These are phyloP conservation scores for Steatocranus sp. DNA, from an alignment of 2,797 vertebrate species.

Conservation along the genomic window DNA sequence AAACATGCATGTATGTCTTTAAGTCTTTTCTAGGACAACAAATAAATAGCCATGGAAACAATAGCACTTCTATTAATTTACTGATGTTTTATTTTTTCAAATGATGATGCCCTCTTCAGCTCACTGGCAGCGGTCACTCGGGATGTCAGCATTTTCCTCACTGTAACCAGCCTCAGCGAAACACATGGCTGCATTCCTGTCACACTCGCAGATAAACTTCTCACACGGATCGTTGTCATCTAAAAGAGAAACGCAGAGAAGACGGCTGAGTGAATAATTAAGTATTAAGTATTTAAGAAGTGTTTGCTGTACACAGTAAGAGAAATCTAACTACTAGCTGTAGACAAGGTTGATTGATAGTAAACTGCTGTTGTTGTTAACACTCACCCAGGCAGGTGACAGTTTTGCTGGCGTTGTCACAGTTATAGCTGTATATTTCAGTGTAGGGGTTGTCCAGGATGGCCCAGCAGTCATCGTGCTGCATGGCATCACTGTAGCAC, in stretches of 20 bases:
- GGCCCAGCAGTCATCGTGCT: slow-evolving; percentile 32
- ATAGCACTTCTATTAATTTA: not conserved
- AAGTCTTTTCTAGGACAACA: not conserved
- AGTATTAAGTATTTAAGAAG: not conserved
- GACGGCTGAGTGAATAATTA: not conserved
- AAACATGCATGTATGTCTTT: not conserved
- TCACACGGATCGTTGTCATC: slow-evolving; percentile 61
- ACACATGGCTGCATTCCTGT: slow-evolving; percentile 76
- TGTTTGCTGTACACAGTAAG: not conserved
- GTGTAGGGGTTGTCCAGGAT: slow-evolving; percentile 60
- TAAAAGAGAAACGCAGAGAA: not conserved
- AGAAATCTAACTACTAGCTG: not conserved
- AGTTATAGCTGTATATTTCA: slow-evolving; percentile 36
- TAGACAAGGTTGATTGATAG: not conserved
- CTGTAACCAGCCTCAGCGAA: slow-evolving; percentile 70
- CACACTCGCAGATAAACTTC: slow-evolving; percentile 81
- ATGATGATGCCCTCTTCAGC: not conserved
- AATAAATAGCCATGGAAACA: not conserved
- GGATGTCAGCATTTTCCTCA: not conserved
- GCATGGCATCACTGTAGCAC: slow-evolving; percentile 47
- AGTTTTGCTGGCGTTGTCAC: slow-evolving; percentile 17
- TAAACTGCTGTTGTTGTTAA: not conserved
- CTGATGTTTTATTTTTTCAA: not conserved
- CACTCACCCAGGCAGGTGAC: slow-evolving; percentile 49
- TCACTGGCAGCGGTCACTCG: slow-evolving; percentile 47